Conservation (phyloP, 2,888 invertebrate genomes). For the Calameuta idolon region DNA sequence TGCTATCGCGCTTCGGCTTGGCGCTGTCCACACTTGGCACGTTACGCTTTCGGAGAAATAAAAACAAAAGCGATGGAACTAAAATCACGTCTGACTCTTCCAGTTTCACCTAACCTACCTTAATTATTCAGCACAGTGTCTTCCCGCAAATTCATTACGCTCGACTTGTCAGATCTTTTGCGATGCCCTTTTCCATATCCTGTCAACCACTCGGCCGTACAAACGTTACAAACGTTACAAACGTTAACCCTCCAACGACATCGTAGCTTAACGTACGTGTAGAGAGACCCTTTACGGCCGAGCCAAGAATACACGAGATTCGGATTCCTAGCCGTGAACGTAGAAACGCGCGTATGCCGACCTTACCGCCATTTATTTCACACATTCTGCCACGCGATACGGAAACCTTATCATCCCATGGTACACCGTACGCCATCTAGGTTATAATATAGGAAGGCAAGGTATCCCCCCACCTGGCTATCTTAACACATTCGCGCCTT, state of each 20-base stretch:
- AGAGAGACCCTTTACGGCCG: background rate
- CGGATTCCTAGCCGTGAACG: background rate
- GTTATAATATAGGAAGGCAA: background rate
- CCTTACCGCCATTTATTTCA: background rate
- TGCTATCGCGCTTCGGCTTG: background rate
- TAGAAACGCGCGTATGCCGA: background rate
- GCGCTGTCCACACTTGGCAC: conserved; percentile 18
- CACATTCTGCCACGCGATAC: background rate
- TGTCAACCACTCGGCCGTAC: background rate
- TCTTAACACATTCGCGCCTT: background rate
- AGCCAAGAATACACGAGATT: background rate
- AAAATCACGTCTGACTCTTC: conserved; percentile 5
- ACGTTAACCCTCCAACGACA: background rate
- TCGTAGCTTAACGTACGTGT: background rate
- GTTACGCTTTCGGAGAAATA: conserved; percentile 9
- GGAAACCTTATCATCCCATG: background rate
- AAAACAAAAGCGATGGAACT: conserved; percentile 11
- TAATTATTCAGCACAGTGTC: background rate
- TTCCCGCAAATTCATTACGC: background rate
- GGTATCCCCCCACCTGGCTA: background rate
- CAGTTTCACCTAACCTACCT: background rate
- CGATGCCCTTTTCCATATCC: background rate
- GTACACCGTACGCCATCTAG: background rate
- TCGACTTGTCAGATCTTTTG: background rate
- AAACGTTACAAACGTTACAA: background rate